Conservation (phyloP, 2,888 invertebrate species). For the Sinopyrophorus schimmeli region DNA sequence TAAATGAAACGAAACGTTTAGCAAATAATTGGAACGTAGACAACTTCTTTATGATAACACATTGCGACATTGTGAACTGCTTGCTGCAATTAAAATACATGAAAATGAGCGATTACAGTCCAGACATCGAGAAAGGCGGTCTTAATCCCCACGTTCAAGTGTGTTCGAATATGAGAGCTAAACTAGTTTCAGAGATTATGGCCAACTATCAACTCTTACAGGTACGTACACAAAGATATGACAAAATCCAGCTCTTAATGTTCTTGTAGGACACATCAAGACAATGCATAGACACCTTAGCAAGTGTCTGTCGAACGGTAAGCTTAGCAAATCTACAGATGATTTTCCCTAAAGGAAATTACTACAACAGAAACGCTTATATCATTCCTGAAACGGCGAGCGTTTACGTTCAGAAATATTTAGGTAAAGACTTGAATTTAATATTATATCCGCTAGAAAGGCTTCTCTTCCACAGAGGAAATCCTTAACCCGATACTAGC, state of each 20-base stretch:
- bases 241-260: neutral
- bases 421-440: conserved; percentile 58
- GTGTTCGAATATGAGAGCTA: conserved; percentile 78
- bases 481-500: conserved; percentile 76
- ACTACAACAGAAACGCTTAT: conserved; percentile 63
- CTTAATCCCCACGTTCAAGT: conserved; percentile 78
- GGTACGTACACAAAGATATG: conserved; percentile 53
- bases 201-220: conserved; percentile 75
- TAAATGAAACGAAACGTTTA: conserved; percentile 70
- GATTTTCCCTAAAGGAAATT: conserved; percentile 72
- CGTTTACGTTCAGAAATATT: conserved; percentile 72
- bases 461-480: conserved; percentile 66
- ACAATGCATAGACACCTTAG: conserved; percentile 72
- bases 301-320: conserved; percentile 74
- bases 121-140: conserved; percentile 58
- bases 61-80: conserved; percentile 67
- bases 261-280: conserved; percentile 68
- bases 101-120: conserved; percentile 65
- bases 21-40: conserved; percentile 77
- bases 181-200: conserved; percentile 78
- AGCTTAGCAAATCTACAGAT: conserved; percentile 81
- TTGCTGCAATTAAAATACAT: conserved; percentile 62
- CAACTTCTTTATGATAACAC: conserved; percentile 71
- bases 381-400: conserved; percentile 58
- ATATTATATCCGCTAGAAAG: neutral